Conservation (phyloP, 2,113 vertebrate genomes). For the Albula glossodonta region DNA sequence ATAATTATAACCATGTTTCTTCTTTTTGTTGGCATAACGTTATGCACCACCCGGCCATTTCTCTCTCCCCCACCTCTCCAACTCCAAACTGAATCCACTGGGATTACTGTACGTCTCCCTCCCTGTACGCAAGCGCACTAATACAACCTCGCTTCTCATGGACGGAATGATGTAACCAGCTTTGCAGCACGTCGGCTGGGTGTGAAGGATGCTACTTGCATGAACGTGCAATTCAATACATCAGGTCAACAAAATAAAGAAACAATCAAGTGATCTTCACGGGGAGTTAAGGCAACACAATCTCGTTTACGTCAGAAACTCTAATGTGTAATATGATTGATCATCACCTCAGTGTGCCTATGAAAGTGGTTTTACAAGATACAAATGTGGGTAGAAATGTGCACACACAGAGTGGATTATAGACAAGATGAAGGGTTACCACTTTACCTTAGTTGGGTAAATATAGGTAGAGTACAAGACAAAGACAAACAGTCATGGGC, state of each 20-base stretch:
- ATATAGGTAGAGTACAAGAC: not conserved
- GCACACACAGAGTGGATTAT: not conserved
- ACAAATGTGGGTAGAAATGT: no score
- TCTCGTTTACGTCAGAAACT: no score
- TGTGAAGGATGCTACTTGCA: not conserved
- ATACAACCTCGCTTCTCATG: not conserved
- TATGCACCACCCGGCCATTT: not conserved
- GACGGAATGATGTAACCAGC: slow-evolving; percentile 3
- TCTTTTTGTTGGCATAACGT: not conserved
- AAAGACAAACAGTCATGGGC: not conserved
- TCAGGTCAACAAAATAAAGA: no score
- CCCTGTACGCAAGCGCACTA: not conserved
- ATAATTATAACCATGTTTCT: not conserved
- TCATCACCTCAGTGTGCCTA: no score
- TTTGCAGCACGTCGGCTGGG: not conserved
- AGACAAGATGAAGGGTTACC: not conserved
- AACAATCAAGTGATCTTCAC: no score
- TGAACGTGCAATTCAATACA: not conserved
- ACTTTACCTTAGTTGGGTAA: not conserved
- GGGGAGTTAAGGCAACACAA: no score
- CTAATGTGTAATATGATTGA: no score
- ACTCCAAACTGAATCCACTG: not conserved
- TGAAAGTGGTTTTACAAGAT: no score
- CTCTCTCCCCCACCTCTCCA: not conserved
- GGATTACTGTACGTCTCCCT: not conserved